Evolutionary conservation across 1,140 invertebrate genomes (phyloP), one percentile per base, ranked within the genome.

Genomic region (Euglossa dilemma): DNA sequence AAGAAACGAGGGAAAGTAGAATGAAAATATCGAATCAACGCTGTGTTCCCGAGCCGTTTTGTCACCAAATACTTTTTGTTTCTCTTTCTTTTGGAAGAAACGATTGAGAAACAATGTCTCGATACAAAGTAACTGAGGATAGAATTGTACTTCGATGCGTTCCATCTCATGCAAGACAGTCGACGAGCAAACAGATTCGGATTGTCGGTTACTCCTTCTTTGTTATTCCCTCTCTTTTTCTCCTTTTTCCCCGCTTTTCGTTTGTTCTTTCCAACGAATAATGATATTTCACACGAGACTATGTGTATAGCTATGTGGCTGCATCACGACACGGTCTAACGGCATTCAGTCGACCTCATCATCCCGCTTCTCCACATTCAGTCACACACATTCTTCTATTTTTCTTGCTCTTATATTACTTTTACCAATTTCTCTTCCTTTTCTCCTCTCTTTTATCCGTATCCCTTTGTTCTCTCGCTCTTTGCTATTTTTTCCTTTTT

Each of bases 341-440:
- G 86, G 83, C 87, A 87, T 88, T 83, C 83, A 76, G n/a, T 73
- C 86, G 79, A 85, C 86, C 86, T 85, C 87, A 86, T 88, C 86
- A 83, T 75, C 71, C 79, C 66, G 56, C 66, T 80, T 45, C 56
- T 59, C 56, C 23, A 66, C 59, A 43, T 52, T 70, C 56, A 67
- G 45, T 28, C 83, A 52, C 76, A 83, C 52, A 50, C 71, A 77
- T 85, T 87, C 75, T 75, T 61, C 61, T 23, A 50, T 82, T 63
- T 75, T 67, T 61, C 47, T 78, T 69, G 25, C 74, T 74, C 52
- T 66, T 52, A 61, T 56, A 52, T 75, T 73, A 73, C 71, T 74
- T 64, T 76, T 76, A 47, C 47, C 59, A 76, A 64, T 82, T 76
- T 82, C 64, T 69, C 16, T 14, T 43, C 28, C 64, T 78, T 47